Base-by-base conservation (phyloP, 2,113 vertebrate species). In the Grammomys dolichurus region DNA sequence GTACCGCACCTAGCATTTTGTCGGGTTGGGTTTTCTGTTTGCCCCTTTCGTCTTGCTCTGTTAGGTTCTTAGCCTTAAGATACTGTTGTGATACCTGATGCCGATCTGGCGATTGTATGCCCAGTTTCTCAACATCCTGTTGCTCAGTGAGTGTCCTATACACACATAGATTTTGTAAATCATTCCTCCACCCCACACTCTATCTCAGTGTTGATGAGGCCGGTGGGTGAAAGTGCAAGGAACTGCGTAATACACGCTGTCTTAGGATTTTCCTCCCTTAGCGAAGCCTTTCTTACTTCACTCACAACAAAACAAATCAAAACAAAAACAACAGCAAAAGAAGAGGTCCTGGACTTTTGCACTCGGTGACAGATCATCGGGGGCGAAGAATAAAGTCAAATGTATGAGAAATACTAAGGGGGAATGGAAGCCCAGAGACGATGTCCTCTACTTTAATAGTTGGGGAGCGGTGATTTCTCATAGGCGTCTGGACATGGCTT, bases 161-260 rank as follows among this genome's bases (percentile, higher is more conserved):
- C 7, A 24, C 63, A 31, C 24, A 51, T 10, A 70, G 84, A 33
- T 43, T 91, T 81, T 20, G 33, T 36, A 63, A 67, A 7, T 48
- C 36, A 28, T 43, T 63, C 58, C n/a, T 16, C 31, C 73, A 14
- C 5, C 12, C 17, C 17, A 24, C 7, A 19, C 26, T 51, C 72
- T 46, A 51, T 89, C n/a, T 46, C 54, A 4, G 20, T 31, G 10
- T 63, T 65, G 80, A 85, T 69, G 51, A 22, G 31, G 22, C 46
- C 20, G 20, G 0, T 36, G 19, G 19, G 54, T 19, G 11, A 4
- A 91, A 91, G 36, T 5, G 8, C 78, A 12, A 67, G n/a, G 60
- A 28, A 20, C 3, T 1, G 5, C 10, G 2, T 4, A 14, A 33
- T 7, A 19, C 20, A 28, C 5, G 6, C 12, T 65, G 20, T 36